Percentiles rank a stretch among this genome's conserved stretches.
These are phyloP conservation scores for Lithophane leautieri DNA, from an alignment of 2,888 invertebrate genomes.

Conservation along the genomic window DNA sequence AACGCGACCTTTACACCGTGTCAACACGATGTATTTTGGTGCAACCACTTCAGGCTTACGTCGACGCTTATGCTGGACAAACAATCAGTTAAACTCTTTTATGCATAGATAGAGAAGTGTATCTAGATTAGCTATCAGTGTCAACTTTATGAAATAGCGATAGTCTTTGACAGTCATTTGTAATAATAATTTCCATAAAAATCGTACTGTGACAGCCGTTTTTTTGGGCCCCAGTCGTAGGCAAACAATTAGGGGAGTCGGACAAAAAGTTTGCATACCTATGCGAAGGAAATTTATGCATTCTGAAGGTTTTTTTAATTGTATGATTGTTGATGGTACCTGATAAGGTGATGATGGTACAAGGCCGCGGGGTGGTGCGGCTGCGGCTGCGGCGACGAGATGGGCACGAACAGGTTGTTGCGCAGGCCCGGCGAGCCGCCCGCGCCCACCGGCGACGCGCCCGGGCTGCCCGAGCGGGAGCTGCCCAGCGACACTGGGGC, in stretches of 20 bases:
- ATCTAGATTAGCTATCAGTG: constrained; percentile 1
- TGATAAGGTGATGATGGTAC: constrained; percentile 77
- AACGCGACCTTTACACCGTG: not conserved
- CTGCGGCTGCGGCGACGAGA: constrained; percentile 92
- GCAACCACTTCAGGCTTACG: not conserved
- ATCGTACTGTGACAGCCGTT: not conserved
- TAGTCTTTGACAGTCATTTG: not conserved
- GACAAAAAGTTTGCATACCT: not conserved
- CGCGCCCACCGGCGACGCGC: constrained; percentile 96
- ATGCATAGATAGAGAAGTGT: not conserved
- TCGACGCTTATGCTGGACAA: not conserved
- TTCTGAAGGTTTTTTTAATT: not conserved
- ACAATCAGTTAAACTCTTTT: not conserved
- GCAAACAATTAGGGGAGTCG: too few relatives aligned
- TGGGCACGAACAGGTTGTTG: constrained; percentile 98
- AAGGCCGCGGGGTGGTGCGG: constrained; percentile 74
- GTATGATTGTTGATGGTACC: constrained; percentile 62
- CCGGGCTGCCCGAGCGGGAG: constrained; percentile 97
- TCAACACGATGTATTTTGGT: not conserved
- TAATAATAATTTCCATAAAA: not conserved
- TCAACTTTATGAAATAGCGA: not conserved
- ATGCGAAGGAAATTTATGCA: not conserved
- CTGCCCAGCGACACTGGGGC: constrained; percentile 96
- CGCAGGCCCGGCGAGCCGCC: constrained; percentile 96
- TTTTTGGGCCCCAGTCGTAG: not conserved